Conservation (phyloP, 2,888 invertebrate species). For the Ctena decussata region DNA sequence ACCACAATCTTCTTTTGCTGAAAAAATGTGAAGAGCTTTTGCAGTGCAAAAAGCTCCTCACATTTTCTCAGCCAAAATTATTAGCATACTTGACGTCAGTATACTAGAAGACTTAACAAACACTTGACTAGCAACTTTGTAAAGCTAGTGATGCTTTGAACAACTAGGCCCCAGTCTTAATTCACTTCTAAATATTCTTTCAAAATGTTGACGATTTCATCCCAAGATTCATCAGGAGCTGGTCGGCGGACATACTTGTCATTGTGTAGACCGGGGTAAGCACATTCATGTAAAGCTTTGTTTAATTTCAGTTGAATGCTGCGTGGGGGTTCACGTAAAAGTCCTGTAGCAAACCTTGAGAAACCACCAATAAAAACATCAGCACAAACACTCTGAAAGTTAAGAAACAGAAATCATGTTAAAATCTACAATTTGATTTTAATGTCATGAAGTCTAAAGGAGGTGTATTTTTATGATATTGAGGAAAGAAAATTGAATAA, state of each 20-base stretch:
- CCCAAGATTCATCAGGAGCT: slow-evolving; percentile 29
- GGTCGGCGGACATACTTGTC: slow-evolving; percentile 39
- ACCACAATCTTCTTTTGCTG: no score
- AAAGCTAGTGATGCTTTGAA: no score
- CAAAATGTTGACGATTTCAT: slow-evolving; percentile 1
- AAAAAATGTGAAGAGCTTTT: no score
- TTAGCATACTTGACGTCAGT: no score
- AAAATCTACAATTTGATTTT: background rate
- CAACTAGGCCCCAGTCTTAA: no score
- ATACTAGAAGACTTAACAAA: no score
- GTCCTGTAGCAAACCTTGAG: slow-evolving; percentile 61
- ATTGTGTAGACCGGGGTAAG: slow-evolving; percentile 54
- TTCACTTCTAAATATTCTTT: background rate
- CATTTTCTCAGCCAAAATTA: no score
- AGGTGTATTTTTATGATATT: no score
- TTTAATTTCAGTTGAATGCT: slow-evolving; percentile 53
- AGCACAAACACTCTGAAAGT: slow-evolving; percentile 73
- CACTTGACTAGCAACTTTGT: no score
- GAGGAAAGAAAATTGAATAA: no score
- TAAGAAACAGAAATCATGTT: background rate
- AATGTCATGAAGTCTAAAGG: no score
- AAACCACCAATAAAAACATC: slow-evolving; percentile 70
- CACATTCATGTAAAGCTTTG: slow-evolving; percentile 66
- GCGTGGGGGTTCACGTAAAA: slow-evolving; percentile 69
- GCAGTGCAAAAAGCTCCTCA: no score